Conservation (phyloP, 2,888 invertebrate species). For the Notodonta ziczac region DNA sequence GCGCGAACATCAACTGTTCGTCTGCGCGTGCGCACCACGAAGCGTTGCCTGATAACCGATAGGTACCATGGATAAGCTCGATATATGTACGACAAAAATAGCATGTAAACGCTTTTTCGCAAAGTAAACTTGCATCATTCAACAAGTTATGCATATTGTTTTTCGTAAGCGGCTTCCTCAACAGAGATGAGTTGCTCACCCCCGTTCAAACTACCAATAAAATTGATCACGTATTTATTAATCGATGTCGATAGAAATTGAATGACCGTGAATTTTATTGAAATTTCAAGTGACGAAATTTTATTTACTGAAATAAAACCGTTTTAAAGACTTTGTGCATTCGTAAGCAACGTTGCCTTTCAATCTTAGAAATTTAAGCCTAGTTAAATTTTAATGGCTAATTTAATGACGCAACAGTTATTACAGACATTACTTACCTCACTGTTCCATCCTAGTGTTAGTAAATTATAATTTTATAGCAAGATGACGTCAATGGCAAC, state of each 20-base stretch:
- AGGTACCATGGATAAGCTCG: slow-evolving; percentile 63
- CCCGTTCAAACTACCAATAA: slow-evolving; percentile 16
- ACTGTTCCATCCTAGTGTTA: slow-evolving; percentile 1
- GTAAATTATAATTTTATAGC: background rate
- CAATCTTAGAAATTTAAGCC: slow-evolving; percentile 3
- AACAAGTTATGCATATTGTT: slow-evolving; percentile 24
- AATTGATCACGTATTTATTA: slow-evolving; percentile 19
- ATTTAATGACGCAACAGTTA: background rate
- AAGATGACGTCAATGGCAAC: too few relatives aligned
- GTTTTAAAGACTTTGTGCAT: slow-evolving; percentile 6
- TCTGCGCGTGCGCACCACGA: slow-evolving; percentile 57
- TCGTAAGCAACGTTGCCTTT: background rate
- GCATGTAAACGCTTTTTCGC: slow-evolving; percentile 47
- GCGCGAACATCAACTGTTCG: slow-evolving; percentile 80
- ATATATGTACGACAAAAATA: slow-evolving; percentile 58
- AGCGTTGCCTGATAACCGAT: slow-evolving; percentile 74
- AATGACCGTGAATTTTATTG: slow-evolving; percentile 18
- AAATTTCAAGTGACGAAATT: slow-evolving; percentile 24
- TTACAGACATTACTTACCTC: slow-evolving; percentile 1
- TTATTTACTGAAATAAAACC: slow-evolving; percentile 21
- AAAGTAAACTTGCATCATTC: slow-evolving; percentile 32
- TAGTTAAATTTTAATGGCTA: slow-evolving; percentile 4
- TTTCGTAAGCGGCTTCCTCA: slow-evolving; percentile 18
- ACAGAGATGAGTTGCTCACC: slow-evolving; percentile 18
- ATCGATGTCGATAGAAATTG: slow-evolving; percentile 6